phyloP scores from a whole-genome alignment of 1,140 invertebrate species.

The Diabrotica virgifera region DNA sequence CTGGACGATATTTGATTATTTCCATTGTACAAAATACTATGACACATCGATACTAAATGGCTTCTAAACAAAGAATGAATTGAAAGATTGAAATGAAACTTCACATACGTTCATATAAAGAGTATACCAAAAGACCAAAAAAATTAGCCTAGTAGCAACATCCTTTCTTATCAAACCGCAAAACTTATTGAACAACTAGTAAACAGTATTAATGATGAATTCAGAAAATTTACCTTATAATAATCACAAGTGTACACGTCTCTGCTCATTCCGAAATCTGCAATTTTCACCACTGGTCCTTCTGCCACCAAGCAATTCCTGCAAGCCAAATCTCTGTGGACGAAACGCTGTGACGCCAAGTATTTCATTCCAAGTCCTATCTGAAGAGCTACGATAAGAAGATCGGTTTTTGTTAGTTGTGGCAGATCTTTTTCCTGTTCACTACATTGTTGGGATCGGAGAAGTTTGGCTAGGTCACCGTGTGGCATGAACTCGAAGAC shows the following conservation, averaged over 20 bases:
- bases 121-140: too few relatives aligned
- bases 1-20: too few relatives aligned
- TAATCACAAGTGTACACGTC: slow-evolving; percentile 91
- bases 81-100: too few relatives aligned
- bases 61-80: too few relatives aligned
- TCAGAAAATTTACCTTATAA: slow-evolving; percentile 68
- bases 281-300: slow-evolving; percentile 79
- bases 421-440: slow-evolving; percentile 42
- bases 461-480: slow-evolving; percentile 81
- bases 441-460: slow-evolving; percentile 61
- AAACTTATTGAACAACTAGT: background rate
- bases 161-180: too few relatives aligned
- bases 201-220: background rate
- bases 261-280: slow-evolving; percentile 88
- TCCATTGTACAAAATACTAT: too few relatives aligned
- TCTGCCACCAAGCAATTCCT: slow-evolving; percentile 86
- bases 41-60: too few relatives aligned
- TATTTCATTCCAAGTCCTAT: slow-evolving; percentile 88
- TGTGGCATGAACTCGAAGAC: slow-evolving; percentile 91
- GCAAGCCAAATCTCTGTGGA: slow-evolving; percentile 88
- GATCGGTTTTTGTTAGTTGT: slow-evolving; percentile 48
- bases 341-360: slow-evolving; percentile 81
- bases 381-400: slow-evolving; percentile 69
- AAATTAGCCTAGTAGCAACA: too few relatives aligned
- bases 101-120: too few relatives aligned